Evolutionary conservation across 2,797 vertebrate species (phyloP).

Genomic region (Pelobates cultripes): DNA sequence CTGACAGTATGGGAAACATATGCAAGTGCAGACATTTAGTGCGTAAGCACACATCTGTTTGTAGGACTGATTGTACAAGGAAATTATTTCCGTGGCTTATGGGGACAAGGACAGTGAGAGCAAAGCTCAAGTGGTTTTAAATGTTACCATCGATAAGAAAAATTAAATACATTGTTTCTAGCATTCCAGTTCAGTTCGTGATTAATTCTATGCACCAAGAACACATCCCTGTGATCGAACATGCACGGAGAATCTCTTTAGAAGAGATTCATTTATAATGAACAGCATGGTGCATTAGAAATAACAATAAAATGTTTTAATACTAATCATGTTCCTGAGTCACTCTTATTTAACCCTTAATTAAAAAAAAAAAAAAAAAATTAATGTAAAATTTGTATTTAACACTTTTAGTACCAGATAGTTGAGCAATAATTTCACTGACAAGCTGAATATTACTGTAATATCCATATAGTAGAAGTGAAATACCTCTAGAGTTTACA

Average conservation of each 20-base stretch:
- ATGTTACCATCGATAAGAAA: conserved; percentile 6
- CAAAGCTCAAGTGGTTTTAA: conserved; percentile 4
- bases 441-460: neutral
- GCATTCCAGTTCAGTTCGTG: conserved; percentile 4
- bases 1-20: conserved; percentile 12
- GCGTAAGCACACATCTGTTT: neutral
- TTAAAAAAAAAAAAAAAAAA: no score
- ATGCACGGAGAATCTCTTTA: conserved; percentile 6
- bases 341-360: no score
- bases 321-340: no score
- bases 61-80: conserved; percentile 14
- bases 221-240: neutral
- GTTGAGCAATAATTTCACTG: neutral
- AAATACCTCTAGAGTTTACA: no score
- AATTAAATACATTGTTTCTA: neutral
- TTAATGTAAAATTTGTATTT: no score
- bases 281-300: neutral
- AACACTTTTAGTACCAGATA: no score
- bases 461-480: neutral
- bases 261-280: neutral
- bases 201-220: conserved; percentile 9
- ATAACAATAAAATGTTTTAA: neutral
- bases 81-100: conserved; percentile 24
- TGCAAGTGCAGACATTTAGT: conserved; percentile 1
- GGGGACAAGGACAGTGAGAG: conserved; percentile 26